These are phyloP conservation scores for Carcinoscorpius rotundicauda DNA, from an alignment of 1,140 invertebrate species.

Conservation along the genomic window DNA sequence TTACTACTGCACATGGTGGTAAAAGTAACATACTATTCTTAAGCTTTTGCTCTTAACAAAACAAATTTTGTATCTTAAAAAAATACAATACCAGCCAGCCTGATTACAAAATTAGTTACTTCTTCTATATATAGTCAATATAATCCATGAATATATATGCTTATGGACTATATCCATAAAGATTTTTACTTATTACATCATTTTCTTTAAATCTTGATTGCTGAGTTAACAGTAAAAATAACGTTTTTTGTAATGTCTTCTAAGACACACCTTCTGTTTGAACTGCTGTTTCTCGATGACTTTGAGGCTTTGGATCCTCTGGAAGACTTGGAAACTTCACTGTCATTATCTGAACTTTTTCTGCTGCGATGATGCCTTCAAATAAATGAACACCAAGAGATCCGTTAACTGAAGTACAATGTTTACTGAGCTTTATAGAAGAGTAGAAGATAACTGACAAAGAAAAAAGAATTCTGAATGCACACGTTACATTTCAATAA, in stretches of 20 bases:
- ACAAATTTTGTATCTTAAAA: no score
- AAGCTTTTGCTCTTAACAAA: no score
- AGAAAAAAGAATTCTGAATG: no score
- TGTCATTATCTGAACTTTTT: conserved; percentile 72
- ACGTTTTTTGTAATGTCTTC: no score
- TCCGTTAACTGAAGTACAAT: no score
- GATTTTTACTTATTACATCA: not conserved
- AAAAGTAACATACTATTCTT: no score
- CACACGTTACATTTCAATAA: no score
- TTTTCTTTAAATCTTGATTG: not conserved
- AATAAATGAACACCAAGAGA: conserved; percentile 13
- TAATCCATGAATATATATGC: not conserved
- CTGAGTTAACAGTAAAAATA: no score
- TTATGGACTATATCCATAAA: not conserved
- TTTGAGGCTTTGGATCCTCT: conserved; percentile 46
- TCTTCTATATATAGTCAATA: not conserved
- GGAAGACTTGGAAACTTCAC: conserved; percentile 68
- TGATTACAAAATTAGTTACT: not conserved
- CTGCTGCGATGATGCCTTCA: conserved; percentile 55
- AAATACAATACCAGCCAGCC: not conserved
- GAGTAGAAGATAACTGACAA: no score
- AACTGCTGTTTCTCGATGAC: conserved; percentile 17
- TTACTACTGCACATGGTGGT: no score
- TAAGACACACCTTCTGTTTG: conserved; percentile 11
- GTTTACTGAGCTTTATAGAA: no score